Evolutionary conservation across 2,113 vertebrate species (phyloP), one percentile per base, ranked within the genome.

Genomic region (Triplophysa rosa): DNA sequence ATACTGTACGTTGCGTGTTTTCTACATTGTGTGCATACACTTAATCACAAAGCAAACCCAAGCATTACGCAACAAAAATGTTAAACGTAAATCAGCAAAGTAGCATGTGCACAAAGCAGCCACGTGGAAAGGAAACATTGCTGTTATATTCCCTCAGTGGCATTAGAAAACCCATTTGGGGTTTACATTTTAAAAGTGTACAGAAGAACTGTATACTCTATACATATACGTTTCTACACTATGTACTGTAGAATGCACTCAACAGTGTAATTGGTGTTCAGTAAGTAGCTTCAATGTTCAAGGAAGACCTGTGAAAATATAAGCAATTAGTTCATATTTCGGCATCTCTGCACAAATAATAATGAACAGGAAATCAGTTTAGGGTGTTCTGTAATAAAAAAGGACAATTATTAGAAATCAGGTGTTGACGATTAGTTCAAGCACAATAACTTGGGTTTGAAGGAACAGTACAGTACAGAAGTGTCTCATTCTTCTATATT

Each of bases 81-180:
- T 21, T 19, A 26, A 65, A 16, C 65, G 19, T 21, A 14, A 49
- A 64, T 7, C 21, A 64, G n/a, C 59, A 47, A 45, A 64, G 40
- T 62, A 74, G 26, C 70, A 72, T 74, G 58, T 74, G 71, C 71
- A 63, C 59, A 47, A 45, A 29, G 40, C 23, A 74, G 24, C 58
- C 71, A 74, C 29, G 71, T 74, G 58, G 61, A 77, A 77, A 37
- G 58, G 61, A 77, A 77, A 37, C 73, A 54, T 37, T 62, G 59
- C 40, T 63, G 72, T 75, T 63, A 47, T 63, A 40, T 62, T 63
- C 72, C 72, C 40, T 47, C 7, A 47, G 70, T 49, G 72, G 11
- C 33, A 47, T 64, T 23, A 49, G 14, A 19, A 26, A 26, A 74
- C 9, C 21, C 62, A 64, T 65, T 65, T 77, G 59, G 73, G 73